Evolutionary conservation across 2,888 invertebrate species (phyloP).

Genomic region (Gortyna flavago): DNA sequence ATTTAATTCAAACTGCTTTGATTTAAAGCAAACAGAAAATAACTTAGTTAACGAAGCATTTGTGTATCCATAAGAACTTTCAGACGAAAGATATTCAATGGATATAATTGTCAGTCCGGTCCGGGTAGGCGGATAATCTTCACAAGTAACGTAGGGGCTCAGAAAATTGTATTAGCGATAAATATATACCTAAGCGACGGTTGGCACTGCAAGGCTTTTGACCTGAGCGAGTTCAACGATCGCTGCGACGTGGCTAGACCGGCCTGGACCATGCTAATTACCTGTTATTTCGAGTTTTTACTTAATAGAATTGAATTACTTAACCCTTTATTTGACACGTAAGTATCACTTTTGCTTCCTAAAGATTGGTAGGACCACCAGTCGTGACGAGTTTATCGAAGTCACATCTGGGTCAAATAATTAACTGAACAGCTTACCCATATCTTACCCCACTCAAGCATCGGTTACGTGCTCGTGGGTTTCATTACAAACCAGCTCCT

Average conservation of each 20-base stretch:
- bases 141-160: constrained; percentile 54
- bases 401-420: constrained; percentile 23
- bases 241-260: constrained; percentile 73
- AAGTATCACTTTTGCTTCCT: neutral
- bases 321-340: neutral
- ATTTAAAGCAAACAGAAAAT: constrained; percentile 26
- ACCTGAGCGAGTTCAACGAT: constrained; percentile 81
- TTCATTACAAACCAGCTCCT: constrained; percentile 19
- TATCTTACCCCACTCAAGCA: constrained; percentile 15
- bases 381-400: constrained; percentile 18
- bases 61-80: constrained; percentile 34
- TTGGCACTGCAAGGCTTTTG: constrained; percentile 80
- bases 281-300: constrained; percentile 59
- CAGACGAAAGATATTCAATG: constrained; percentile 41
- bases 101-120: constrained; percentile 33
- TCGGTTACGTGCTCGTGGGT: constrained; percentile 35
- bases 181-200: constrained; percentile 64
- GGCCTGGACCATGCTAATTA: constrained; percentile 74
- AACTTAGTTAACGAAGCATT: constrained; percentile 43
- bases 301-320: constrained; percentile 15
- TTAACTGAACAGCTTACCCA: constrained; percentile 24
- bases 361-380: neutral
- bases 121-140: constrained; percentile 49
- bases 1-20: constrained; percentile 13
- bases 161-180: constrained; percentile 71